These are phyloP conservation scores for Ichneumon xanthorius DNA, from an alignment of 2,888 invertebrate species.

Conservation along the genomic window DNA sequence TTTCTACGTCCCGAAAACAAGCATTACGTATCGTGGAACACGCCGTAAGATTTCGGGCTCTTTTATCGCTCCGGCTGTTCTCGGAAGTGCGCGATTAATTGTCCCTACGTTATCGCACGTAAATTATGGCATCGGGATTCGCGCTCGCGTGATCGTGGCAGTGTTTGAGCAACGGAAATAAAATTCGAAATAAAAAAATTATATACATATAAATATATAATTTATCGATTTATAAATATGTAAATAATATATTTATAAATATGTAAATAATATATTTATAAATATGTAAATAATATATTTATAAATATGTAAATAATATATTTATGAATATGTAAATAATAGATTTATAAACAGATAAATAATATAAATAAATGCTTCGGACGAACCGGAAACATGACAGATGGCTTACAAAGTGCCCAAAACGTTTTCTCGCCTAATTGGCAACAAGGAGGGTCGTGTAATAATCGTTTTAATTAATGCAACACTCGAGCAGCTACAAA, in stretches of 20 bases:
- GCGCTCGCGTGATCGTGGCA: slow-evolving; percentile 31
- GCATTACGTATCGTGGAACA: neutral
- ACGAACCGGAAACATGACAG: neutral
- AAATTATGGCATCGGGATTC: slow-evolving; percentile 25
- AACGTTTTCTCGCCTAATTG: slow-evolving; percentile 6
- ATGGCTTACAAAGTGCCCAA: slow-evolving; percentile 6
- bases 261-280: too few relatives aligned
- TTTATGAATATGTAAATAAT: too few relatives aligned
- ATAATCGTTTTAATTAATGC: slow-evolving; percentile 61
- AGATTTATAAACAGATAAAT: too few relatives aligned
- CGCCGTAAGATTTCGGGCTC: slow-evolving; percentile 3
- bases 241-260: too few relatives aligned
- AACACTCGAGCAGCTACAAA: slow-evolving; percentile 31
- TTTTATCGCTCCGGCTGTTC: slow-evolving; percentile 46
- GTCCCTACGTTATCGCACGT: slow-evolving; percentile 16
- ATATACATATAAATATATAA: too few relatives aligned
- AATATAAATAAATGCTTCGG: neutral
- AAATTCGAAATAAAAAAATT: neutral
- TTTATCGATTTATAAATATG: too few relatives aligned
- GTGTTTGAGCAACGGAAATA: slow-evolving; percentile 33
- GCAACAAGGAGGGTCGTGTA: neutral
- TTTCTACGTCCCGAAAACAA: slow-evolving; percentile 23
- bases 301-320: too few relatives aligned
- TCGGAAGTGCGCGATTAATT: slow-evolving; percentile 61
- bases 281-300: too few relatives aligned